Base-by-base conservation (phyloP, 2,113 vertebrate genomes). In the Poicephalus meyeri region DNA sequence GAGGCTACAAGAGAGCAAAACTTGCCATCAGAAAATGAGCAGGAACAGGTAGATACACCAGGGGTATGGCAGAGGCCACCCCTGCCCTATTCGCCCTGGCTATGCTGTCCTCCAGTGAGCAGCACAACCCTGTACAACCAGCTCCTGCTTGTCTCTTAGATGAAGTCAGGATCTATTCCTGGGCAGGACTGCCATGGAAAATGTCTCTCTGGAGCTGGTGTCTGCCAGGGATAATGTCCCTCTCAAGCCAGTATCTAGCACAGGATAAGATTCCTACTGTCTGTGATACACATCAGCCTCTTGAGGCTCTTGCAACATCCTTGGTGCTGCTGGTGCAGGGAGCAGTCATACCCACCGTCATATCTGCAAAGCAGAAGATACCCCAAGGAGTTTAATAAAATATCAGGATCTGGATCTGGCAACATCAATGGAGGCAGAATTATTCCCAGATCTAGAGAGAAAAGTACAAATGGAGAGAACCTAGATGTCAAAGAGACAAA, bases 131-230 rank as follows among this genome's bases (percentile, higher is more conserved):
- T 41, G 47, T 13, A 24, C 39, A 70, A 31, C 17, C 46, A 84
- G 25, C 37, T 65, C 63, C 52, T 44, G 31, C 56, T 82, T 52
- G 50, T 72, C 88, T 82, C 31, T 7, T 26, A 56, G 44, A 39
- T 89, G 80, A 95, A 69, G 55, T 90, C 82, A 90, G 76, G 25
- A 86, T 80, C 83, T 92, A 86, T 90, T 93, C 83, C 72, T 86
- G 65, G 81, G 64, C 25, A 90, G 21, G 28, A 31, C 61, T 88
- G 86, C 39, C 60, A 78, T n/a, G 35, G 52, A 88, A 94, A 90
- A 94, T 47, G 46, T 73, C 53, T 66, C 82, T 70, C 33, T 53
- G 33, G 86, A 78, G 65, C 42, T 88, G 29, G 23, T 35, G 35
- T 73, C 50, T 80, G 56, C 47, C 47, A 89, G n/a, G 39, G 61